phyloP scores from a whole-genome alignment of 2,797 vertebrate genomes.

The Chelonia mydas region DNA sequence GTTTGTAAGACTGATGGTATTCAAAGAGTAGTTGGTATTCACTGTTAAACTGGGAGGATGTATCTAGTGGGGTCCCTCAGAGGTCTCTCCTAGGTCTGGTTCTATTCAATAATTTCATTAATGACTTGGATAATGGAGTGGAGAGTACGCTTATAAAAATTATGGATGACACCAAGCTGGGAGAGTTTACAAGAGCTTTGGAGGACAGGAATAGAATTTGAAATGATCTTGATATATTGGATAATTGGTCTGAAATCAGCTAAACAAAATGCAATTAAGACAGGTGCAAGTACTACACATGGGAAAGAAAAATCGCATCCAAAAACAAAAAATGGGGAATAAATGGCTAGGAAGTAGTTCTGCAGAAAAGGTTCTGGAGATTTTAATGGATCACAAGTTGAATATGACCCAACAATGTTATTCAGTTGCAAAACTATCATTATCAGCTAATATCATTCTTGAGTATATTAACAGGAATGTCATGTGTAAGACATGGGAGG shows the following conservation, averaged over 20 bases:
- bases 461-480: background rate
- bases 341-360: background rate
- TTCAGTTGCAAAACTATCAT: background rate
- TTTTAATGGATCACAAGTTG: background rate
- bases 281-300: background rate
- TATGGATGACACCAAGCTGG: background rate
- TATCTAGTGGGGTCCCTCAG: background rate
- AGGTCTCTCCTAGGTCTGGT: background rate
- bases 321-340: background rate
- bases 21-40: background rate
- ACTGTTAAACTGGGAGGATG: background rate
- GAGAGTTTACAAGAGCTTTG: background rate
- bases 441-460: background rate
- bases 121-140: background rate
- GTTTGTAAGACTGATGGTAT: background rate
- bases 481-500: background rate
- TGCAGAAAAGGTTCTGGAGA: background rate
- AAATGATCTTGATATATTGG: background rate
- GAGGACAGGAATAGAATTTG: background rate
- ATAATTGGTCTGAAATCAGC: background rate
- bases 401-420: background rate
- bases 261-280: background rate
- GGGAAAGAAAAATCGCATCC: background rate
- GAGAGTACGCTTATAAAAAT: no score
- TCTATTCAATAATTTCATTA: background rate